These are phyloP conservation scores for Callipepla californica DNA, from an alignment of 2,113 vertebrate species.

Conservation along the genomic window DNA sequence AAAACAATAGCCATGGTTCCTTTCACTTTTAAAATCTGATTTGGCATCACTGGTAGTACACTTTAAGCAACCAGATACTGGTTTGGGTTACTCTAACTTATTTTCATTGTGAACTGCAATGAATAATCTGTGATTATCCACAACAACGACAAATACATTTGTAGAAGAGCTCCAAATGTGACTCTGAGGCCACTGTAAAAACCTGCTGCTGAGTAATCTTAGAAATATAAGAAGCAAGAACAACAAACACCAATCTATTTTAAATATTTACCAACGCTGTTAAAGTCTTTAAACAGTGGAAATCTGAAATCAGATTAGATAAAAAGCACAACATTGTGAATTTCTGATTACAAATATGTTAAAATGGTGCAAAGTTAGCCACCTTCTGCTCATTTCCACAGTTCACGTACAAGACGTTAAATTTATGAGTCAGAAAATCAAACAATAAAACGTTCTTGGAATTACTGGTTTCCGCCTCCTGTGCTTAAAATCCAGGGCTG, in stretches of 20 bases:
- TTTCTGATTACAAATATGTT: neutral
- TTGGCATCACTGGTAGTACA: neutral
- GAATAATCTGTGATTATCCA: neutral
- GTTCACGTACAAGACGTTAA: slow-evolving; percentile 3
- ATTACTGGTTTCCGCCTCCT: neutral
- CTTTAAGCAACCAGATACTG: neutral
- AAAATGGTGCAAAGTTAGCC: neutral
- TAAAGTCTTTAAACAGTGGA: neutral
- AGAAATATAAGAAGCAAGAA: neutral
- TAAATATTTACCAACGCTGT: neutral
- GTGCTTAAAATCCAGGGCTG: slow-evolving; percentile 7
- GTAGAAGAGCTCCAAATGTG: neutral
- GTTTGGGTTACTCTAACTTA: neutral
- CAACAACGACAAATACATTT: neutral
- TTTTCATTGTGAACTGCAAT: slow-evolving; percentile 1
- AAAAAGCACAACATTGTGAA: neutral
- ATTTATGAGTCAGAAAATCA: slow-evolving; percentile 44
- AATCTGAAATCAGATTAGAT: neutral
- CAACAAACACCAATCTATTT: neutral
- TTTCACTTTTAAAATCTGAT: neutral
- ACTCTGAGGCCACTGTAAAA: neutral
- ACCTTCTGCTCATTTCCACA: neutral
- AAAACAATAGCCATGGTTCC: neutral
- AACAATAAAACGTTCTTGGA: neutral
- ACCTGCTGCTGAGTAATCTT: neutral